A percentile compares a stretch with the other conserved stretches of the same genome.
These are phyloP conservation scores for Rotaria macrura DNA, from an alignment of 2,888 invertebrate genomes.

Conservation along the genomic window DNA sequence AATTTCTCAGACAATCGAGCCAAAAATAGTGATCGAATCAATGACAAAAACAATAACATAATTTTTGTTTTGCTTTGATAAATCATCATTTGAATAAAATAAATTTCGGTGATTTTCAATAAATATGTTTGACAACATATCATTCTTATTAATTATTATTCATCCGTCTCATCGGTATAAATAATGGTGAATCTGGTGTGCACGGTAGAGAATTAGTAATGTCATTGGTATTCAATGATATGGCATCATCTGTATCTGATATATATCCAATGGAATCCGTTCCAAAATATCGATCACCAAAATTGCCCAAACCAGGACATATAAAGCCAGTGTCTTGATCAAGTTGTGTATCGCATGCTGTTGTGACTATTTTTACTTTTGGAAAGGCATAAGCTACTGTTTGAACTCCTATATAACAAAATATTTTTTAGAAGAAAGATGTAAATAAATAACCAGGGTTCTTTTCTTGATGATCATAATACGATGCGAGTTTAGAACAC, in stretches of 20 bases:
- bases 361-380: constrained; percentile 82
- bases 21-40: no score
- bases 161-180: neutral
- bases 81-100: no score
- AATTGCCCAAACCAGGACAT: constrained; percentile 93
- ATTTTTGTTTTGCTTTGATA: no score
- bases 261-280: constrained; percentile 57
- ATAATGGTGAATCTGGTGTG: neutral
- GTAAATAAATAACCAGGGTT: no score
- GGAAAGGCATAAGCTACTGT: constrained; percentile 97
- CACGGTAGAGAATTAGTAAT: neutral
- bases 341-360: constrained; percentile 71
- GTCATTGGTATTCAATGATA: neutral
- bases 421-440: no score
- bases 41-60: no score
- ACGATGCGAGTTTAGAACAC: no score
- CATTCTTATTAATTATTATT: neutral
- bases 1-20: no score
- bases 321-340: constrained; percentile 95
- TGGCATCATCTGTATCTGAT: neutral
- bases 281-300: constrained; percentile 92
- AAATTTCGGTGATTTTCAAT: no score
- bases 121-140: no score
- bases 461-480: no score
- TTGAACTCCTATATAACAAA: constrained; percentile 63